Evolutionary conservation across 2,797 vertebrate species (phyloP).

Genomic region (Alcedo quadribrachys): DNA sequence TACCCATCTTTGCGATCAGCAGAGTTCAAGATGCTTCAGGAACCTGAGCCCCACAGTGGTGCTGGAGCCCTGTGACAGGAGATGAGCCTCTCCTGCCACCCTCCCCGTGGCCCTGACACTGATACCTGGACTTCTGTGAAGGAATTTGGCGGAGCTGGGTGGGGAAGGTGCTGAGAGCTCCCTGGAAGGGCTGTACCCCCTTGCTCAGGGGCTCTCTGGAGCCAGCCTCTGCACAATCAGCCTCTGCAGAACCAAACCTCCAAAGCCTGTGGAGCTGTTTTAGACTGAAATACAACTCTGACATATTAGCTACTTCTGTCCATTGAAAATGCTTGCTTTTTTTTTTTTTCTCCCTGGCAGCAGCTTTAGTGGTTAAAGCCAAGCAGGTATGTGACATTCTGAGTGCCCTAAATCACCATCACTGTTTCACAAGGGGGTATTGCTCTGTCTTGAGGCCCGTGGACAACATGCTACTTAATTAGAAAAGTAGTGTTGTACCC

Average conservation of each 20-base stretch:
- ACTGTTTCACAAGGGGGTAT: background rate
- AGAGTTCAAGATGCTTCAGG: background rate
- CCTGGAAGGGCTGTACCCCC: rapidly evolving
- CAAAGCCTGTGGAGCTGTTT: background rate
- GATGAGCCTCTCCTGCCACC: background rate
- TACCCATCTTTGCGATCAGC: background rate
- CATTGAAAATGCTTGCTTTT: background rate
- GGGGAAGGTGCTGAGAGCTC: background rate
- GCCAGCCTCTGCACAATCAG: background rate
- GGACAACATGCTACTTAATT: conserved; percentile 32
- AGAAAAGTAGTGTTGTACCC: conserved; percentile 12
- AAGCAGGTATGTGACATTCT: background rate
- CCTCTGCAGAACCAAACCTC: background rate
- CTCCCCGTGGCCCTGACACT: background rate
- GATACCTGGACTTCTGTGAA: background rate
- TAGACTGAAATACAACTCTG: background rate
- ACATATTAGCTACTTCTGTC: background rate
- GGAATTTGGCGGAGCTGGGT: rapidly evolving
- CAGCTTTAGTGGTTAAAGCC: background rate
- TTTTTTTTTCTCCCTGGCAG: background rate
- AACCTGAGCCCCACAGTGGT: background rate
- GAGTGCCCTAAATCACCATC: background rate
- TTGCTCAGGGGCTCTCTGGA: background rate
- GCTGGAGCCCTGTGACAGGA: background rate
- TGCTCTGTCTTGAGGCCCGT: background rate